These are phyloP conservation scores for Condylura cristata DNA, from an alignment of 2,113 vertebrate species.

Conservation along the genomic window DNA sequence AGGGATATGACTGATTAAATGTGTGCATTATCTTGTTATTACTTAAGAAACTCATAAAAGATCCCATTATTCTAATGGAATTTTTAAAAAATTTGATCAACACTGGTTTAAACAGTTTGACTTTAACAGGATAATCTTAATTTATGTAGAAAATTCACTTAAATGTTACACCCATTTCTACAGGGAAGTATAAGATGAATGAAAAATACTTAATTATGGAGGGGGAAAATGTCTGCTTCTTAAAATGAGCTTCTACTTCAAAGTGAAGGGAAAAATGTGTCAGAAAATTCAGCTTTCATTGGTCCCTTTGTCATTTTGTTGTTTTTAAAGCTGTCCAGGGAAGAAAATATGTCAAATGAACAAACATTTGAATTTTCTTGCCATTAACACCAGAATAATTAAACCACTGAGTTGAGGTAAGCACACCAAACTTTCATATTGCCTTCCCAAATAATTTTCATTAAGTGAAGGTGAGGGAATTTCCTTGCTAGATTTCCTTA, in stretches of 20 bases:
- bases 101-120: not conserved
- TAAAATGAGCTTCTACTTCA: not conserved
- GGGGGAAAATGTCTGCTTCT: not conserved
- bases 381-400: not conserved
- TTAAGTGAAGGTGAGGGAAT: slow-evolving; percentile 40
- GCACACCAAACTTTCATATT: not conserved
- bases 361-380: slow-evolving; percentile 10
- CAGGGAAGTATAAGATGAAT: slow-evolving; percentile 15
- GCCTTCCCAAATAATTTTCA: not conserved
- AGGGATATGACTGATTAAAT: not conserved
- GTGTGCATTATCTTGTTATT: not conserved
- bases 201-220: slow-evolving; percentile 8
- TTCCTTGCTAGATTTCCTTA: not conserved
- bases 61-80: not conserved
- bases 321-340: not conserved
- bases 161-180: not conserved
- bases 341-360: not conserved
- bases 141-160: not conserved
- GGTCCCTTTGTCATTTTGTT: not conserved
- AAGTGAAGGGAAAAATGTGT: not conserved
- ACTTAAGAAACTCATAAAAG: not conserved
- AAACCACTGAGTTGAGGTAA: not conserved
- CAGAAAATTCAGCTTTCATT: not conserved
- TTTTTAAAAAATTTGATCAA: not conserved
- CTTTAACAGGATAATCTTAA: not conserved